These are phyloP conservation scores for Trichogramma dendrolimi DNA, from an alignment of 2,888 invertebrate species.

Conservation along the genomic window DNA sequence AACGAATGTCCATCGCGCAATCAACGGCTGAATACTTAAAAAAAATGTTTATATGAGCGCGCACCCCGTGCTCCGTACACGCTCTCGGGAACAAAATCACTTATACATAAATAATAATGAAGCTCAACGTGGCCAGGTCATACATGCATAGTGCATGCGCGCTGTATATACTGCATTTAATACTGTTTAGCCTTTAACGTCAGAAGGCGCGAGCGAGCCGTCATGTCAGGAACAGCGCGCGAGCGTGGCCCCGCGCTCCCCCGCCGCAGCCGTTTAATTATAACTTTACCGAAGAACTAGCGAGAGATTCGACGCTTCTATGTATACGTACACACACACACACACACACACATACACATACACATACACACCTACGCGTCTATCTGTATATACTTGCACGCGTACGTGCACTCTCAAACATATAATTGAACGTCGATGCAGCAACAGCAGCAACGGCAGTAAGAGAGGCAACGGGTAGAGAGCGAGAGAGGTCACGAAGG, in stretches of 20 bases:
- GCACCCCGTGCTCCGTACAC: too few species aligned
- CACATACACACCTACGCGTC: background rate
- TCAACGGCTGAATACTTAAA: too few species aligned
- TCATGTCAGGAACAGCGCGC: conserved; percentile 12
- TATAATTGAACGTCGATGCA: too few species aligned
- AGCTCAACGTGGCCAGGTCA: too few species aligned
- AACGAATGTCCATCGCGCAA: too few species aligned
- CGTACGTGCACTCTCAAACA: background rate
- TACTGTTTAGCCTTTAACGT: conserved; percentile 17
- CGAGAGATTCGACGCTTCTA: conserved; percentile 7
- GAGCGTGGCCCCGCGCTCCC: conserved; percentile 7
- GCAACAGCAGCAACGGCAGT: too few species aligned
- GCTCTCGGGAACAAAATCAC: too few species aligned
- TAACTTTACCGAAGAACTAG: conserved; percentile 39
- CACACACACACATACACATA: background rate
- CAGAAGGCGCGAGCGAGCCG: conserved; percentile 6
- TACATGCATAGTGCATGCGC: background rate
- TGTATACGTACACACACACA: background rate
- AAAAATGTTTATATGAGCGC: background rate
- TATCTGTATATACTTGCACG: background rate
- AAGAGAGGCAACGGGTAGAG: background rate
- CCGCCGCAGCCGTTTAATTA: conserved; percentile 38
- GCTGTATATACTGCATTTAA: background rate
- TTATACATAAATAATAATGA: too few species aligned
- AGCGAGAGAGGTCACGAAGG: background rate